Percentiles rank a stretch among this genome's conserved stretches.
Evolutionary conservation across 2,888 invertebrate species (phyloP).

Genomic region (Tetragonula carbonaria): DNA sequence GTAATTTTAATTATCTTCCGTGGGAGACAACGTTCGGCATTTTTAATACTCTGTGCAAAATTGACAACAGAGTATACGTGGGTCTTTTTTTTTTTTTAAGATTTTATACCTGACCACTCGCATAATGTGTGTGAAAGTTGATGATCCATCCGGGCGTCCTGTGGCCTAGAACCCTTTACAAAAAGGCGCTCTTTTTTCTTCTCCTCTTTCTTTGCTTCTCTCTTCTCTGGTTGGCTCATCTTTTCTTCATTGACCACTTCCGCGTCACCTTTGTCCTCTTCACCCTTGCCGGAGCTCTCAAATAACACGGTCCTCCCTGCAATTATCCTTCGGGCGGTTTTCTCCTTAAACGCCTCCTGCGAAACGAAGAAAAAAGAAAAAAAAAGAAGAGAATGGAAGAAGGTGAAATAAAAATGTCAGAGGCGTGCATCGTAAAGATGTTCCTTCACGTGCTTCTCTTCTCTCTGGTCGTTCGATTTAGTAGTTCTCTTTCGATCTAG

Average conservation of each 20-base stretch:
- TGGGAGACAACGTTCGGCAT: background rate
- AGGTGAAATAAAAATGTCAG: constrained; percentile 38
- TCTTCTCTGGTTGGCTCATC: constrained; percentile 33
- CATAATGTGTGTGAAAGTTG: background rate
- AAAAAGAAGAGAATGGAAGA: background rate
- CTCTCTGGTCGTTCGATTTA: background rate
- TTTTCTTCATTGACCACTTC: constrained; percentile 55
- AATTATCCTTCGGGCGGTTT: constrained; percentile 80
- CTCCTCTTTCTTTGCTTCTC: constrained; percentile 15
- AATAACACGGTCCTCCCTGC: constrained; percentile 67
- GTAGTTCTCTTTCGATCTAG: background rate
- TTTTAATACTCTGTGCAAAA: background rate
- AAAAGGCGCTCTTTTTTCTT: constrained; percentile 23
- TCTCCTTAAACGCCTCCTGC: constrained; percentile 75
- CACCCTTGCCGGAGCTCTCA: constrained; percentile 24
- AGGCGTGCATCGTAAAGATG: constrained; percentile 11
- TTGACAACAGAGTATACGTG: background rate
- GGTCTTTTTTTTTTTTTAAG: background rate
- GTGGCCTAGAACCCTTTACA: constrained; percentile 47
- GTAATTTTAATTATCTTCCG: background rate
- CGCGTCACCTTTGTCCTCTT: constrained; percentile 52
- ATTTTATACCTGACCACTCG: constrained; percentile 3
- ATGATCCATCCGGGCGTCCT: constrained; percentile 26
- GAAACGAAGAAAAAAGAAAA: background rate
- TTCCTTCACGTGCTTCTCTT: background rate